Evolutionary conservation across 35 echinoderm and acorn worm species (phyloP).

Genomic region (Hemicentrotus pulcherrimus): DNA sequence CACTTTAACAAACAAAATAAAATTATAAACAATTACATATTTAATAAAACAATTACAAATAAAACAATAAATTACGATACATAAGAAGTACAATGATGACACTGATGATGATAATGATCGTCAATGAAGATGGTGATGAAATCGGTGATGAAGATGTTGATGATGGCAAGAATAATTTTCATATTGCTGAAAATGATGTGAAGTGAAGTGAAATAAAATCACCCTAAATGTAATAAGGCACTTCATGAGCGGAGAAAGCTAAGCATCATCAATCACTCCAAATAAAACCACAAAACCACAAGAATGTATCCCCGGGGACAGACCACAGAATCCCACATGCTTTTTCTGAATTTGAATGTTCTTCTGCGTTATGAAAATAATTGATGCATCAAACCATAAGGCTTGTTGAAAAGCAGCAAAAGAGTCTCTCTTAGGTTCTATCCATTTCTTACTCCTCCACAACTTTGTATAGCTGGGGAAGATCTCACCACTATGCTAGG

Average conservation of each 20-base stretch:
- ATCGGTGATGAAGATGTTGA: neutral
- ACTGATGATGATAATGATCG: neutral
- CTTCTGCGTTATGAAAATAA: neutral
- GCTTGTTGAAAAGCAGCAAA: neutral
- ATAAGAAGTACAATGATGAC: neutral
- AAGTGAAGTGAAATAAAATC: neutral
- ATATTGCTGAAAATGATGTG: neutral
- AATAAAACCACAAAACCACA: neutral
- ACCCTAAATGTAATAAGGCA: neutral
- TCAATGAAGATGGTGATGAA: neutral
- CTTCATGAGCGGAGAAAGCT: neutral
- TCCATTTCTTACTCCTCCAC: neutral
- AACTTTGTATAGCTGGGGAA: neutral
- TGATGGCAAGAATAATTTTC: neutral
- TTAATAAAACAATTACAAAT: no score
- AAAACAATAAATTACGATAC: no score
- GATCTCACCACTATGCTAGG: neutral
- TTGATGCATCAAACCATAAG: neutral
- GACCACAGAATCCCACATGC: neutral
- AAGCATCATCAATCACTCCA: neutral
- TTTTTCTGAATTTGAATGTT: neutral
- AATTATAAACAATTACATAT: no score
- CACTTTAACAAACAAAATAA: no score
- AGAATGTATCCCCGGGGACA: neutral
- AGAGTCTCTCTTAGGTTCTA: neutral